phyloP scores from a whole-genome alignment of 2,888 invertebrate species.

The Eupithecia inturbata region DNA sequence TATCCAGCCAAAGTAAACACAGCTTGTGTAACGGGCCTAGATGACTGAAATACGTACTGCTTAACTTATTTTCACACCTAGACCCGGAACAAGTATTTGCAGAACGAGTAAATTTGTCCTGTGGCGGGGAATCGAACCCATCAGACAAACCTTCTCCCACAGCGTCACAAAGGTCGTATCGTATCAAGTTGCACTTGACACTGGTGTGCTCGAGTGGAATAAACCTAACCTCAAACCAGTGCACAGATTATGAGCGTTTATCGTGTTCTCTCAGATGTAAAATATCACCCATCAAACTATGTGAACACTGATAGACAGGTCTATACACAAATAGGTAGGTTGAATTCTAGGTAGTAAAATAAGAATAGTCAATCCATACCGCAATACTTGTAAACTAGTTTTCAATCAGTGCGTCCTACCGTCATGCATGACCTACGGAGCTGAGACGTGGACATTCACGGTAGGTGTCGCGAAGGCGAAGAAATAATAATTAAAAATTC shows the following conservation, averaged over 20 bases:
- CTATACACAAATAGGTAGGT: too few relatives aligned
- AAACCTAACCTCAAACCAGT: background rate
- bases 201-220: background rate
- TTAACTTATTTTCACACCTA: background rate
- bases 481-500: too few relatives aligned
- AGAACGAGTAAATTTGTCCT: background rate
- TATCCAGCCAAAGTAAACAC: background rate
- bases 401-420: too few relatives aligned
- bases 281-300: background rate
- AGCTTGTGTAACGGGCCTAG: background rate
- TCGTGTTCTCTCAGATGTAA: background rate
- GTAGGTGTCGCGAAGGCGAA: too few relatives aligned
- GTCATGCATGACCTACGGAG: too few relatives aligned
- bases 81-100: background rate
- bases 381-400: too few relatives aligned
- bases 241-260: background rate
- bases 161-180: background rate
- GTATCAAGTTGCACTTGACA: background rate
- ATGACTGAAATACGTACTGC: background rate
- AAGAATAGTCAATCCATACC: too few relatives aligned
- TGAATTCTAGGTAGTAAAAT: too few relatives aligned
- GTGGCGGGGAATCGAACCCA: background rate
- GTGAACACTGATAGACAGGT: background rate
- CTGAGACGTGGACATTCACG: too few relatives aligned
- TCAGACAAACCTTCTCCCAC: background rate